Base-by-base conservation (phyloP, 2,113 vertebrate species). In the Aix galericulata region DNA sequence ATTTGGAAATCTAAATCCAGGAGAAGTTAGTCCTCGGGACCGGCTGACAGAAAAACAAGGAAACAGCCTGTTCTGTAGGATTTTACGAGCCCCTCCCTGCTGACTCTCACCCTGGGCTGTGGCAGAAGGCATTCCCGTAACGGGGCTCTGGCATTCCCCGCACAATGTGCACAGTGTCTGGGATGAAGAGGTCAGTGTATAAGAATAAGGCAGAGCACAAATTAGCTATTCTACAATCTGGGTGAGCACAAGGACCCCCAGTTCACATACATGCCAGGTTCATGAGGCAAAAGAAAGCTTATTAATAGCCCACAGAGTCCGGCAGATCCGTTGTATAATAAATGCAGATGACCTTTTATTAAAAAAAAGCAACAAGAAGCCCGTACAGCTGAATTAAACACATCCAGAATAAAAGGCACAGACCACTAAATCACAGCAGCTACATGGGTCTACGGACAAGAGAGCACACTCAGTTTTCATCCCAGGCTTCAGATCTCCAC, bases 131-230 rank as follows among this genome's bases (percentile, higher is more conserved):
- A 42, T 63, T 87, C 48, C 78, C 13, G 0, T 55, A 7, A 38
- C 0, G 2, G 66, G 62, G 46, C 66, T 59, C 56, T 62, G 92
- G 82, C 71, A n/a, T 86, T 91, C 50, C 36, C 38, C 8, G 16
- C 66, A 97, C 90, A 96, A 94, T 79, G 71, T 69, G 7, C 44
- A 6, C 83, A 84, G 50, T 94, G 93, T 94, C 83, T 82, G 20
- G 63, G 46, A 38, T 77, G 73, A 94, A 93, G 75, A 91, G 72
- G 60, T 79, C 82, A 83, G 62, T 53, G 68, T 88, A 2, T 64
- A 73, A 93, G 83, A 94, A 94, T 75, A 81, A 91, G 48, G 34
- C 86, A 62, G 9, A 55, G 74, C 11, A 91, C 42, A 92, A 79
- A 92, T 72, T 76, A 78, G 79, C 82, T 67, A 31, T 90, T 94